Evolutionary conservation across 2,113 vertebrate genomes (phyloP), one percentile per base, ranked within the genome.

Genomic region (Rousettus leschenaultii): DNA sequence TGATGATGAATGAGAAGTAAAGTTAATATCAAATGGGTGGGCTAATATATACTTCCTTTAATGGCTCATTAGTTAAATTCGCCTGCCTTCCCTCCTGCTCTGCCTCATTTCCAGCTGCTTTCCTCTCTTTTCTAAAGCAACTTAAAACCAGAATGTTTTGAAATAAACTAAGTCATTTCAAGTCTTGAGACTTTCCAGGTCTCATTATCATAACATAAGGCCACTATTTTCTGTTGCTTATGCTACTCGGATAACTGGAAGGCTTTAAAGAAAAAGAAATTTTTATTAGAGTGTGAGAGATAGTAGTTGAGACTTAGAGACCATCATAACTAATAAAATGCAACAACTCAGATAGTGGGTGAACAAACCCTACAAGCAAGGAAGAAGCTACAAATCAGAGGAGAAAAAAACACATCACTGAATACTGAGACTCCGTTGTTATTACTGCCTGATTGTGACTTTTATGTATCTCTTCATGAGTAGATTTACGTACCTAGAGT

Each of bases 11-110:
- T 92, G 66, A 95, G 91, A 96, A 57, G 86, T 78, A 19, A 91
- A 77, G 55, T 86, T 38, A 97, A 91, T 63, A 74, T 95, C 68
- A 95, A 57, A 57, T 33, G 51, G 86, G 40, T 90, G 65, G 95
- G 21, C 35, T 78, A 94, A 35, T 30, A 70, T 80, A 15, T 33
- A 59, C 87, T 66, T 84, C 88, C 65, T 88, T 91, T 91, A 91
- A 96, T 68, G 96, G 91, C 90, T 97, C 97, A 97, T 96, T 97
- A 95, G 86, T 86, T 95, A 96, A 96, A 97, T 74, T 92, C 80
- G 86, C 85, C 33, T 53, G 70, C 43, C 65, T 84, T 91, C 57
- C 57, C 71, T 77, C 35, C 51, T 59, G 40, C 70, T 55, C 28
- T 0, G 15, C 65, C 73, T 66, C 79, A 93, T 80, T 95, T 96